These are phyloP conservation scores for Mandrillus leucophaeus DNA, from an alignment of 2,113 vertebrate genomes.

Conservation along the genomic window DNA sequence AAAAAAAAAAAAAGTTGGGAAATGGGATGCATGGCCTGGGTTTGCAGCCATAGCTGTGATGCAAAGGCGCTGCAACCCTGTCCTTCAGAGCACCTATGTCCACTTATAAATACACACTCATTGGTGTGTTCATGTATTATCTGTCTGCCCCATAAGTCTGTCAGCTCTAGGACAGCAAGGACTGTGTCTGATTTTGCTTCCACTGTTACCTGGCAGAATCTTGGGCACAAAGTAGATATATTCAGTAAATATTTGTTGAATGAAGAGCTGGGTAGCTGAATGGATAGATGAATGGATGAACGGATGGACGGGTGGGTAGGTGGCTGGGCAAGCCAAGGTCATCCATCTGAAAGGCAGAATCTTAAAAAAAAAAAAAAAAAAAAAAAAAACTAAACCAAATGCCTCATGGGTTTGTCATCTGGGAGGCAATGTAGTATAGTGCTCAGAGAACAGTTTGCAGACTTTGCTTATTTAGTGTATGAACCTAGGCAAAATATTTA, in stretches of 20 bases:
- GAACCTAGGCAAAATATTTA: background rate
- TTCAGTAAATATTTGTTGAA: slow-evolving; percentile 2
- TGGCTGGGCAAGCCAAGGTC: background rate
- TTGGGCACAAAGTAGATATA: background rate
- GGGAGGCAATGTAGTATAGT: background rate
- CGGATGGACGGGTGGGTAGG: background rate
- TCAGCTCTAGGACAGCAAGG: background rate
- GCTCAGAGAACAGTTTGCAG: background rate
- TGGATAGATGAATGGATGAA: background rate
- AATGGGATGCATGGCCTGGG: background rate
- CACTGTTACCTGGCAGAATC: background rate
- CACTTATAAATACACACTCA: background rate
- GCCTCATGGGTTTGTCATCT: background rate
- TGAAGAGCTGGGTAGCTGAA: background rate
- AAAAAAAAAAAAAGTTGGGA: background rate
- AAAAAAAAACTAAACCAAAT: background rate
- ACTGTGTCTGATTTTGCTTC: background rate
- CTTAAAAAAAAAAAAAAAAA: background rate
- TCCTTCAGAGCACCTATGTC: background rate
- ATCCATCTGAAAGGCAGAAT: background rate
- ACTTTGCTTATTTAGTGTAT: background rate
- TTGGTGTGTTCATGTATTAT: background rate
- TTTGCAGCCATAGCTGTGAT: background rate
- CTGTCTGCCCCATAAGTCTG: background rate
- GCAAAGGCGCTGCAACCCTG: background rate